A percentile compares a stretch with the other conserved stretches of the same genome.
Conservation (phyloP, 2,888 invertebrate genomes). For the Himalopsyche japonica region DNA sequence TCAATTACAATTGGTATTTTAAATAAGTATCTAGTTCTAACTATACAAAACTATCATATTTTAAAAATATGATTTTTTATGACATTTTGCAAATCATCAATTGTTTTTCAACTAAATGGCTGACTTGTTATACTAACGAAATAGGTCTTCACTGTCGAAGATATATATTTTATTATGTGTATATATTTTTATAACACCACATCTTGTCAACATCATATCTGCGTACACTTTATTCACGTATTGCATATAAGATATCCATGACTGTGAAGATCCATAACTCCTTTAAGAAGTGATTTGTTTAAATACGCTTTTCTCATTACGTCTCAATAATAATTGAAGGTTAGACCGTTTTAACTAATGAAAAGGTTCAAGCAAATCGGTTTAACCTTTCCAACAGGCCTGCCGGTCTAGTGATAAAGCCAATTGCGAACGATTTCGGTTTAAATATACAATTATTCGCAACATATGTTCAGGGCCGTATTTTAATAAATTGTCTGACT, state of each 20-base stretch:
- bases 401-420: background rate
- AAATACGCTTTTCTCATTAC: background rate
- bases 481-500: background rate
- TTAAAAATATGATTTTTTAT: too few relatives aligned
- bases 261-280: background rate
- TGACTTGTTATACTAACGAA: too few relatives aligned
- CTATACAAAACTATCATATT: too few relatives aligned
- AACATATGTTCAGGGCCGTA: background rate
- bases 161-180: too few relatives aligned
- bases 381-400: slow-evolving; percentile 4
- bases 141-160: too few relatives aligned
- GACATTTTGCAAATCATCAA: too few relatives aligned
- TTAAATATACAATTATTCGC: background rate
- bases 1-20: too few relatives aligned
- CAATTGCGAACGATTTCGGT: background rate
- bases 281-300: background rate
- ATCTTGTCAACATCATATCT: too few relatives aligned
- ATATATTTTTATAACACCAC: too few relatives aligned
- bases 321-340: slow-evolving; percentile 3
- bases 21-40: too few relatives aligned
- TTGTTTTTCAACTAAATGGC: too few relatives aligned
- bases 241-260: background rate
- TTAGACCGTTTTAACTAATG: slow-evolving; percentile 18
- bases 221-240: background rate
- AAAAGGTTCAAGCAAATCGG: slow-evolving; percentile 15